Evolutionary conservation across 2,888 invertebrate genomes (phyloP).

Genomic region (Platycheirus rosarum): DNA sequence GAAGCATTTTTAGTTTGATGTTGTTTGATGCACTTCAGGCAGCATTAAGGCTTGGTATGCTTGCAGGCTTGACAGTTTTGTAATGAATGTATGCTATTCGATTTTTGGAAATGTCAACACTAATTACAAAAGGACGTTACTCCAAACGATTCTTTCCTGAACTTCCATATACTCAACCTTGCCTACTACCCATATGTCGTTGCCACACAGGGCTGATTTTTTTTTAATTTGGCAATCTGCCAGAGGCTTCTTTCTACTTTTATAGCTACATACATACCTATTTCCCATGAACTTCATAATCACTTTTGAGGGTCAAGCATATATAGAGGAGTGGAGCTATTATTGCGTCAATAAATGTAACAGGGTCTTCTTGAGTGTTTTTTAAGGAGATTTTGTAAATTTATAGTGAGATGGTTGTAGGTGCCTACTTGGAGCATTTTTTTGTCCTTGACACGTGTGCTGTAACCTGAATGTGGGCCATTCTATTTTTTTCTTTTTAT

Average conservation of each 20-base stretch:
- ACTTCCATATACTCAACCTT: too few species aligned
- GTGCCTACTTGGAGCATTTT: conserved; percentile 2
- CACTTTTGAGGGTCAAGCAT: conserved; percentile 60
- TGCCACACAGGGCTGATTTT: too few species aligned
- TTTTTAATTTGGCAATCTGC: conserved; percentile 62
- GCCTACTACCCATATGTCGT: background rate
- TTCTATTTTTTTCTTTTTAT: background rate
- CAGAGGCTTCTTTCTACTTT: conserved; percentile 40
- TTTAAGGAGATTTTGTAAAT: conserved; percentile 41
- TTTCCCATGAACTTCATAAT: conserved; percentile 66
- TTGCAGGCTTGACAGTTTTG: background rate
- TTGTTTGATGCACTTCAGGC: conserved; percentile 43
- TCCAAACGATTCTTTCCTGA: conserved; percentile 1
- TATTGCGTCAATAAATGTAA: conserved; percentile 68
- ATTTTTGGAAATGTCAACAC: conserved; percentile 49
- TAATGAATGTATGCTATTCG: conserved; percentile 33
- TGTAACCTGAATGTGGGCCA: conserved; percentile 25
- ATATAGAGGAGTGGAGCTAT: conserved; percentile 48
- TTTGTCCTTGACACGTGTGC: conserved; percentile 59
- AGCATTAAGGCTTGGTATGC: conserved; percentile 30
- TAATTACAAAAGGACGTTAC: conserved; percentile 12
- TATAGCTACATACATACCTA: background rate
- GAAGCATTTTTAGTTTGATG: too few species aligned
- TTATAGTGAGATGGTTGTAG: background rate
- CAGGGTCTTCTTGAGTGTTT: conserved; percentile 57